These are phyloP conservation scores for Crypturellus tataupa DNA, from an alignment of 2,797 vertebrate species.

Conservation along the genomic window DNA sequence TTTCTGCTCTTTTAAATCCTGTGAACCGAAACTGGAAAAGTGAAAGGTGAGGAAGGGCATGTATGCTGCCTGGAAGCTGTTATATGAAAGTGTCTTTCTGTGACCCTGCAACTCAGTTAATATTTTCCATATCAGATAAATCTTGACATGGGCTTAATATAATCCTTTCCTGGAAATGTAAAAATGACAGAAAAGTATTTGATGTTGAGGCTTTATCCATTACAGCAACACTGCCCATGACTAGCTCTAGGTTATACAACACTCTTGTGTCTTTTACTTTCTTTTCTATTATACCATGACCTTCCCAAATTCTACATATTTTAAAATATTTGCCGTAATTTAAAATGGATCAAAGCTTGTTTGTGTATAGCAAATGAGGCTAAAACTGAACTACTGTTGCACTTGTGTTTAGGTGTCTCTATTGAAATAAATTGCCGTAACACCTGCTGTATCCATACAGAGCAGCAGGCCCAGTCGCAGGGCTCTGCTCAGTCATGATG, in stretches of 20 bases:
- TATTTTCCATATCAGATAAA: not conserved
- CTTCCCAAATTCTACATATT: not conserved
- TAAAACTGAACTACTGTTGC: not conserved
- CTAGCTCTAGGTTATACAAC: not conserved
- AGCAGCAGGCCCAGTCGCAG: fast-evolving
- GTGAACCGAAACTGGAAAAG: not conserved
- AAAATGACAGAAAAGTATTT: not conserved
- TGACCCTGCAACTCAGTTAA: not conserved
- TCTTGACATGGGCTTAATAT: not conserved
- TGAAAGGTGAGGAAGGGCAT: not conserved
- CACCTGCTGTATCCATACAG: fast-evolving
- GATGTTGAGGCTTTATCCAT: not conserved
- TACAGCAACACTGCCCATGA: not conserved
- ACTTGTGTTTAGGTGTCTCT: not conserved
- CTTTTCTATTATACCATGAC: not conserved
- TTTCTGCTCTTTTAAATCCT: not conserved
- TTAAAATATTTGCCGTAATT: not conserved
- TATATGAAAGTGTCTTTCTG: not conserved
- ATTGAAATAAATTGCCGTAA: not conserved
- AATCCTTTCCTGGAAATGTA: not conserved
- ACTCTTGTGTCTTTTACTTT: not conserved
- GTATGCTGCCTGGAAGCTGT: not conserved
- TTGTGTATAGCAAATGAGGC: not conserved
- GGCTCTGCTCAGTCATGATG: not conserved
- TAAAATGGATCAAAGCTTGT: not conserved